Evolutionary conservation across 1,140 invertebrate genomes (phyloP).

Genomic region (Brachystomella parvula): DNA sequence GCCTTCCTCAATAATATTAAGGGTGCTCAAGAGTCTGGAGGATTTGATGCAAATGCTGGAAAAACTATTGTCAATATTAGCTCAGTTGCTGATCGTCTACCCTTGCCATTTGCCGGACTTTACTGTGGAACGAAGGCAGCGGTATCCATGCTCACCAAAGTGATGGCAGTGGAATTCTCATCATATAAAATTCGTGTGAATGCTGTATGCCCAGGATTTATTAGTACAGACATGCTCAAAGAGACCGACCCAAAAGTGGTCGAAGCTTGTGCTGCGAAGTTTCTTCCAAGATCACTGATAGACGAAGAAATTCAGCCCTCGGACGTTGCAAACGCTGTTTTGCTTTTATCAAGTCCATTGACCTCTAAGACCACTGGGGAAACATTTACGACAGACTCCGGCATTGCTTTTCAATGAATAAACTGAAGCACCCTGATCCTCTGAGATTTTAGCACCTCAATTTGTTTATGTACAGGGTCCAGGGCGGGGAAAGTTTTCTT

Average conservation of each 20-base stretch:
- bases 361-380: not conserved
- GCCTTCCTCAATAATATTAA: not conserved
- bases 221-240: not conserved
- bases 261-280: not conserved
- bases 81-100: not conserved
- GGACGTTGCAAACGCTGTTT: conserved; percentile 2
- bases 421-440: too few relatives aligned
- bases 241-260: not conserved
- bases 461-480: too few relatives aligned
- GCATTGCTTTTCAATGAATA: not conserved
- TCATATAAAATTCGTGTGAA: conserved; percentile 44
- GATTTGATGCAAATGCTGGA: not conserved
- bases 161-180: conserved; percentile 43
- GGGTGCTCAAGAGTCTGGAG: not conserved
- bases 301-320: not conserved
- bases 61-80: not conserved
- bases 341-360: conserved; percentile 11
- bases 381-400: not conserved
- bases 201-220: conserved; percentile 38
- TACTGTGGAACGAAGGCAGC: conserved; percentile 45
- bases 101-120: not conserved
- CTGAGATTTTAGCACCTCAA: too few relatives aligned
- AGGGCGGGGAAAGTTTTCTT: too few relatives aligned
- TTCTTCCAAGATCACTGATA: not conserved
- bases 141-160: conserved; percentile 44